Evolutionary conservation across 2,113 vertebrate genomes (phyloP).

Genomic region (Pomatostomus ruficeps): DNA sequence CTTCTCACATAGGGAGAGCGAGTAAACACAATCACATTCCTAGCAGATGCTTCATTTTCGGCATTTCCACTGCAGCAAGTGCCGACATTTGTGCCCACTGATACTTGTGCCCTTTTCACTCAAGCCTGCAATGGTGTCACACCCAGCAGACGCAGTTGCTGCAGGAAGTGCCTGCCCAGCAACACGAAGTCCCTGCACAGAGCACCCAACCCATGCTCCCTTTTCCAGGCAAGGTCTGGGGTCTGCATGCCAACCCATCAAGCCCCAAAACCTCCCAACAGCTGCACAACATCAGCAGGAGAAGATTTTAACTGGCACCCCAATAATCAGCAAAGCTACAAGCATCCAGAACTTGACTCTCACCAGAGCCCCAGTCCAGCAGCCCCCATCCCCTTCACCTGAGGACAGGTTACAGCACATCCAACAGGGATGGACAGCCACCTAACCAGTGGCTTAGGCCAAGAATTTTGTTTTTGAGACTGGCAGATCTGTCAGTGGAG

Average conservation of each 20-base stretch:
- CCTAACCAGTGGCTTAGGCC: neutral
- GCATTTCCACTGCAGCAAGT: neutral
- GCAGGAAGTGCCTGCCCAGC: neutral
- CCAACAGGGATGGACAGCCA: neutral
- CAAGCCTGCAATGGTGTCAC: neutral
- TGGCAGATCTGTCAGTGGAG: neutral
- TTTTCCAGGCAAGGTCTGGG: neutral
- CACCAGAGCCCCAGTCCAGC: neutral
- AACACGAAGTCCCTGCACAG: neutral
- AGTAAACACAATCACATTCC: neutral
- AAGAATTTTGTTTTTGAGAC: neutral
- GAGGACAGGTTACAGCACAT: neutral
- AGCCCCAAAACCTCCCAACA: neutral
- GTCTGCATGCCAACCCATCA: neutral
- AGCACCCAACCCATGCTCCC: rapidly evolving
- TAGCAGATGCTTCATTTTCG: neutral
- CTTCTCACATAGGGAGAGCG: neutral
- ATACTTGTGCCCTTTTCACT: neutral
- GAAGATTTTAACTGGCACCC: neutral
- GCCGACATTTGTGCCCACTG: neutral
- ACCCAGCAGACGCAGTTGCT: neutral
- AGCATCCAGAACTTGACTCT: neutral
- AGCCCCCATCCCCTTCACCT: neutral
- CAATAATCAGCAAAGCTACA: rapidly evolving
- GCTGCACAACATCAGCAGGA: neutral